Base-by-base conservation (phyloP, 2,888 invertebrate species). In the Leptinotarsa peninsularis region DNA sequence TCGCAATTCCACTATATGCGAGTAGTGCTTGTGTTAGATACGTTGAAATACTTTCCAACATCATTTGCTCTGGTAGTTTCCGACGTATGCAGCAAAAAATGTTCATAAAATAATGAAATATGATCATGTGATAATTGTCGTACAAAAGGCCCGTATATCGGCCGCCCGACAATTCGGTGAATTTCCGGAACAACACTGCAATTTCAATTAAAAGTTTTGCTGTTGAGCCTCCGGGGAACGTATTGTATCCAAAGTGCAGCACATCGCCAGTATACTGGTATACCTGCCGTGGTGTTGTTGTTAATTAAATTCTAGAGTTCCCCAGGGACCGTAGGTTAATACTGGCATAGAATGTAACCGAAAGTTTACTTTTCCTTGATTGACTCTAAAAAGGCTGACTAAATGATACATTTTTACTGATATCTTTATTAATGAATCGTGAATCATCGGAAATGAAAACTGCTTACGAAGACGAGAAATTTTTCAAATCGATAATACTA, bases 151-250 rank as follows among this genome's bases (percentile, higher is more conserved):
- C 17, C 17, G 33, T 63, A 33, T 27, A 18, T 60, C 17, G 63
- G 17, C 14, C 33, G 63, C 33, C 1, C 63, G 18, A 63, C 63
- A 63, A 27, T 63, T 43, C 43, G n/a, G 63, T 13, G 63, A 63
- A 63, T 63, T 63, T 63, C 43, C 63, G 43, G 13, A 63, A 63
- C 63, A 63, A 63, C 63, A 63, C 43, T 56, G 49, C 58, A 70
- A 49, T 70, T 70, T 70, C 49, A 70, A 70, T 70, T 70, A 58
- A 70, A 58, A 70, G 58, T 70, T 70, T 70, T 70, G 52, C 27
- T 27, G 4, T 17, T 63, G 5, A 10, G 63, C 63, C 33, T 33
- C 63, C 13, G 43, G 63, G 33, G 43, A 63, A 33, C 27, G 63
- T 63, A 63, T 63, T 63, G 63, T 63, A 63, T 63, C 63, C 33